Conservation (phyloP, 2,797 vertebrate genomes). For the Pagetopsis macropterus region DNA sequence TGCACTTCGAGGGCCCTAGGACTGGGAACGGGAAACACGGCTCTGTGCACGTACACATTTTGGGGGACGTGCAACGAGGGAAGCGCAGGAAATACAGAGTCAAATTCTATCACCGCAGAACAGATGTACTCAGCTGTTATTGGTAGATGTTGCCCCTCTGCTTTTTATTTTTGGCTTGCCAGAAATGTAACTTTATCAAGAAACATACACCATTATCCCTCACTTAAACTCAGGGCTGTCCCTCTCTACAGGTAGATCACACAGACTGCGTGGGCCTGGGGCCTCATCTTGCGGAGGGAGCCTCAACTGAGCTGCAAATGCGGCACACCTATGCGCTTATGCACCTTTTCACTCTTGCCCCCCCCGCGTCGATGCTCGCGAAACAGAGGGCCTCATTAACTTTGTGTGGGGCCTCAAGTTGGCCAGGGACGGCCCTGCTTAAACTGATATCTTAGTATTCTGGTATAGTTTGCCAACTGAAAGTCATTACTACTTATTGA, state of each 20-base stretch:
- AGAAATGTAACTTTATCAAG: neutral
- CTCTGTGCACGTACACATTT: constrained; percentile 66
- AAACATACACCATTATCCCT: too few relatives aligned
- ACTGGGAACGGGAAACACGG: constrained; percentile 47
- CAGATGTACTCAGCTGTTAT: constrained; percentile 46
- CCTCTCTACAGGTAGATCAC: too few relatives aligned
- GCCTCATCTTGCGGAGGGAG: too few relatives aligned
- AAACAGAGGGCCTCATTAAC: too few relatives aligned
- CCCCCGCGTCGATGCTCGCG: too few relatives aligned
- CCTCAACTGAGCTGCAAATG: too few relatives aligned
- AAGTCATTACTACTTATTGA: neutral
- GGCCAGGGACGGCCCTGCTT: too few relatives aligned
- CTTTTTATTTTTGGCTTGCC: neutral
- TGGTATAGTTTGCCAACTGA: neutral
- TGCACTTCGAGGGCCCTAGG: neutral
- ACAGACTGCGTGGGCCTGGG: too few relatives aligned
- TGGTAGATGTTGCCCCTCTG: constrained; percentile 15
- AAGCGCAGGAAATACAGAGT: constrained; percentile 24
- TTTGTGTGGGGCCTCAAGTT: too few relatives aligned
- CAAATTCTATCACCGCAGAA: constrained; percentile 39
- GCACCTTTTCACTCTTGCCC: too few relatives aligned
- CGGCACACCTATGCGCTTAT: too few relatives aligned
- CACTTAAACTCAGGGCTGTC: too few relatives aligned
- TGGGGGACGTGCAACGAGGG: constrained; percentile 41
- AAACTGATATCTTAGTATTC: neutral